phyloP scores from a whole-genome alignment of 2,113 vertebrate species.

The Lepus timidus region DNA sequence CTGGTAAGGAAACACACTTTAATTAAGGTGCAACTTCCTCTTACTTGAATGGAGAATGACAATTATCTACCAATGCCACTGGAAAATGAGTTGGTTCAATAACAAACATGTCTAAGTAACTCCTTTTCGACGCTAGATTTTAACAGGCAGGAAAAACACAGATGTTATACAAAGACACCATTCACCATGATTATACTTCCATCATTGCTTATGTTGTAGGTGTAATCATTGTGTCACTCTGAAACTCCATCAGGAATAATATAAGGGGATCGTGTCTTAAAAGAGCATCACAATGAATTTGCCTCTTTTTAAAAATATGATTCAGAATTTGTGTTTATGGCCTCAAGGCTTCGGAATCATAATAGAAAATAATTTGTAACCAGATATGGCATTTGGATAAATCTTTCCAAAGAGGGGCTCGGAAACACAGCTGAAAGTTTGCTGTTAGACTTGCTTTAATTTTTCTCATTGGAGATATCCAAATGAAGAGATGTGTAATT shows the following conservation, averaged over 20 bases:
- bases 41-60: conserved; percentile 45
- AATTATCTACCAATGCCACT: conserved; percentile 51
- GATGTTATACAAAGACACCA: conserved; percentile 52
- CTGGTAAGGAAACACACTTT: conserved; percentile 63
- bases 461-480: background rate
- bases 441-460: background rate
- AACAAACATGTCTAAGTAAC: conserved; percentile 53
- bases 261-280: background rate
- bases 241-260: conserved; percentile 39
- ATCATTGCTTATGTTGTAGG: conserved; percentile 43
- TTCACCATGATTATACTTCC: conserved; percentile 40
- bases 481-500: background rate
- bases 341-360: background rate
- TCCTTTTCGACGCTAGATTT: conserved; percentile 37
- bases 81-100: conserved; percentile 59
- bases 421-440: background rate
- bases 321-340: background rate
- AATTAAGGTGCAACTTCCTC: conserved; percentile 62
- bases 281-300: background rate
- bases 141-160: conserved; percentile 53
- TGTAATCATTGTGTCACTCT: background rate
- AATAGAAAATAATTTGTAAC: background rate
- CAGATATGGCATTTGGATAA: background rate
- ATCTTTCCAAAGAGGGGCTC: background rate
- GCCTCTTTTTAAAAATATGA: background rate